These are phyloP conservation scores for Orthosia gothica DNA, from an alignment of 2,888 invertebrate genomes.

Conservation along the genomic window DNA sequence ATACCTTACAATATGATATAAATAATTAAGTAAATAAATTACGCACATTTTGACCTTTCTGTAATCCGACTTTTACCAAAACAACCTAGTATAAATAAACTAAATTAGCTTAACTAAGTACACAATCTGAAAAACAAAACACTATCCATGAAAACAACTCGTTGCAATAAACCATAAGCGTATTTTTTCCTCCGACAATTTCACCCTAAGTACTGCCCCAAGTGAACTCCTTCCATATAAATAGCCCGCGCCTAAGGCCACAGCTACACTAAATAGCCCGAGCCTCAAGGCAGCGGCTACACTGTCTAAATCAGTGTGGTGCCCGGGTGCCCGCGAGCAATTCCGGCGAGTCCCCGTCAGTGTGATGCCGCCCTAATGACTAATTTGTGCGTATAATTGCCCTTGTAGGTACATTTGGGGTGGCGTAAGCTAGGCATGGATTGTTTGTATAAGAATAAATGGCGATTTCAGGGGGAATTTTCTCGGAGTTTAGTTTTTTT, in stretches of 20 bases:
- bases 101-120: neutral
- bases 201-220: constrained; percentile 45
- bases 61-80: neutral
- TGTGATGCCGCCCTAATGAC: constrained; percentile 68
- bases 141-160: neutral
- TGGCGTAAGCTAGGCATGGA: constrained; percentile 8
- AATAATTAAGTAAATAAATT: too few species aligned
- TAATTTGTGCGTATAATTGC: constrained; percentile 77
- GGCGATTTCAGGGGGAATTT: constrained; percentile 9
- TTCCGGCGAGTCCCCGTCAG: constrained; percentile 60
- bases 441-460: constrained; percentile 34
- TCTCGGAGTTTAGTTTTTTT: neutral
- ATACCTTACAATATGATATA: too few species aligned
- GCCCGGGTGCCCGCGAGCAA: constrained; percentile 71
- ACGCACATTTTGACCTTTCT: neutral
- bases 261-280: constrained; percentile 65
- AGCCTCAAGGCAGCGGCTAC: constrained; percentile 60
- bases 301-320: constrained; percentile 75
- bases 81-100: too few species aligned
- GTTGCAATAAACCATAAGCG: neutral
- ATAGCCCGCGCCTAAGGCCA: constrained; percentile 58
- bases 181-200: constrained; percentile 28
- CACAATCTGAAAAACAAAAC: neutral
- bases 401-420: constrained; percentile 71
- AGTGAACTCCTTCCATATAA: constrained; percentile 38